A percentile compares a stretch with the other conserved stretches of the same genome.
These are phyloP conservation scores for Epinephelus cyanopodus DNA, from an alignment of 2,113 vertebrate genomes.

Conservation along the genomic window DNA sequence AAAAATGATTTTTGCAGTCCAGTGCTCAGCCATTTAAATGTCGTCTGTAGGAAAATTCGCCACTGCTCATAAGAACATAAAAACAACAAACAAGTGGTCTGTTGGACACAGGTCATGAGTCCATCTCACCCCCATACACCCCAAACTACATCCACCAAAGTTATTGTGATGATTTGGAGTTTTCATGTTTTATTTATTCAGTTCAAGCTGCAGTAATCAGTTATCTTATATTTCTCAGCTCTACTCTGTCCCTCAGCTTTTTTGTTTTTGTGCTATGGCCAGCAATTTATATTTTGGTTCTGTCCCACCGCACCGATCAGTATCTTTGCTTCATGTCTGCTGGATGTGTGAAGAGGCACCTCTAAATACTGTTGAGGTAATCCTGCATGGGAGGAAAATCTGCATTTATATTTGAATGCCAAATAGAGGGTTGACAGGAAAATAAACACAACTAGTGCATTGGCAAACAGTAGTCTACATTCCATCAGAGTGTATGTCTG, in stretches of 20 bases:
- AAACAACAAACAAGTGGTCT: not conserved
- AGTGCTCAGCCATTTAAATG: too few relatives aligned
- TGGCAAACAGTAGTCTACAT: not conserved
- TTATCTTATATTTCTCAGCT: not conserved
- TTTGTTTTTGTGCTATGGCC: not conserved
- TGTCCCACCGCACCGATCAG: not conserved
- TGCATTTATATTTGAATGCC: slow-evolving; percentile 30
- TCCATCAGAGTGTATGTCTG: not conserved
- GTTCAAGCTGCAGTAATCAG: not conserved
- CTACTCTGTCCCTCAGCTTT: not conserved
- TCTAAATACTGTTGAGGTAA: not conserved
- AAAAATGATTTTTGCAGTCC: too few relatives aligned
- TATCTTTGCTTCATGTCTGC: not conserved
- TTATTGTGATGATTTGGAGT: not conserved
- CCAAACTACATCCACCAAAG: not conserved
- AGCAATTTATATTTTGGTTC: not conserved
- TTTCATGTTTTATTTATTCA: not conserved
- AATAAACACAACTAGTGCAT: not conserved
- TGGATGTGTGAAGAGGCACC: not conserved
- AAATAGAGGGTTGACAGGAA: not conserved
- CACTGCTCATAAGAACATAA: not conserved
- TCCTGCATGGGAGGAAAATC: not conserved
- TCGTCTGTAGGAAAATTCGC: too few relatives aligned
- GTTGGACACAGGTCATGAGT: not conserved
- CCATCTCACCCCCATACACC: not conserved